phyloP scores from a whole-genome alignment of 2,797 vertebrate genomes.

The Sus cebifrons region DNA sequence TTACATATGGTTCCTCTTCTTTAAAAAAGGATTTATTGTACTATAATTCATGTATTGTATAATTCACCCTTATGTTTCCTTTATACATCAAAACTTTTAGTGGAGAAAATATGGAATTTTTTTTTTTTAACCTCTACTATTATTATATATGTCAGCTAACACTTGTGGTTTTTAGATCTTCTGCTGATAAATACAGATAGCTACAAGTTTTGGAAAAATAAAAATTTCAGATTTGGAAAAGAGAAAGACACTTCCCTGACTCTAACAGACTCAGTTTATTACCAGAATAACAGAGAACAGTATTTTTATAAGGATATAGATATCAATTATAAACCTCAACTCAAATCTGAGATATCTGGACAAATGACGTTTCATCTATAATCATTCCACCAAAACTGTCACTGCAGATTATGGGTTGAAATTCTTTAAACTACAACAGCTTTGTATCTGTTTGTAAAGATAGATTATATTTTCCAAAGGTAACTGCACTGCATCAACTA shows the following conservation, averaged over 20 bases:
- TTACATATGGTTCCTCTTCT: background rate
- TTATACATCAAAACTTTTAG: slow-evolving; percentile 8
- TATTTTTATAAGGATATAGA: background rate
- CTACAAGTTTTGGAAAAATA: background rate
- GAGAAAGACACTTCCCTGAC: background rate
- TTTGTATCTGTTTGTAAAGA: background rate
- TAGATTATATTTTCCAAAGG: background rate
- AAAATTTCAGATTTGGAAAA: slow-evolving; percentile 39
- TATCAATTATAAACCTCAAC: background rate
- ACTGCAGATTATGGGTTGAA: background rate
- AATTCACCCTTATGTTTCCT: background rate
- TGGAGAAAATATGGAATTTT: background rate
- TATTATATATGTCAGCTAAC: background rate
- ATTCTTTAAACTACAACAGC: background rate
- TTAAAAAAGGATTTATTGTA: slow-evolving; percentile 5
- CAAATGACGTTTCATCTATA: background rate
- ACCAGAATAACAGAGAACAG: background rate
- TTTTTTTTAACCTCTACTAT: background rate
- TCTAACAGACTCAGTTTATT: background rate
- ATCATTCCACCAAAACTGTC: background rate
- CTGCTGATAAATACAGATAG: background rate
- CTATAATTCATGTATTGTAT: background rate
- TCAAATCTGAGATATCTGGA: slow-evolving; percentile 42
- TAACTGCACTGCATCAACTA: background rate
- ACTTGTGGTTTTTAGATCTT: slow-evolving; percentile 30